These are phyloP conservation scores for Allygus modestus DNA, from an alignment of 2,888 invertebrate genomes.

Conservation along the genomic window DNA sequence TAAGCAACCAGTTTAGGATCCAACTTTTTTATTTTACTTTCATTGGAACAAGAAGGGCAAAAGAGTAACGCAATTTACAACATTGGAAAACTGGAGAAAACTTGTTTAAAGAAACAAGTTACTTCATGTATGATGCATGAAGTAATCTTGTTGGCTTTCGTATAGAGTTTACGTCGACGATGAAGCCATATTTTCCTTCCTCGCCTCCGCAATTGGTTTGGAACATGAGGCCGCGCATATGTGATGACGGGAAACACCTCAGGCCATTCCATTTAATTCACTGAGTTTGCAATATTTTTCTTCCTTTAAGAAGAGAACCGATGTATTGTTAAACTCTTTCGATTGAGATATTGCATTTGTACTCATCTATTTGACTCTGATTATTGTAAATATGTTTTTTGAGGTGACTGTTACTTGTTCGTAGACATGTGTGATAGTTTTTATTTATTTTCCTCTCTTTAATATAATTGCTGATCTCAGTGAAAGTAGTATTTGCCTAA, in stretches of 20 bases:
- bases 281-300: background rate
- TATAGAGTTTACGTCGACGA: slow-evolving; percentile 27
- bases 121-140: slow-evolving; percentile 42
- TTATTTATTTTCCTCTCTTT: too few relatives aligned
- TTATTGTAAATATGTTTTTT: too few relatives aligned
- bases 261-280: background rate
- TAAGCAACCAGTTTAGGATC: too few relatives aligned
- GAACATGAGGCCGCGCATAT: slow-evolving; percentile 9
- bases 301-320: background rate
- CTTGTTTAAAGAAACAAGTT: slow-evolving; percentile 37
- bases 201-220: slow-evolving; percentile 10
- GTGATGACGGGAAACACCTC: background rate
- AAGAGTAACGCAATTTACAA: slow-evolving; percentile 16
- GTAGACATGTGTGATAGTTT: too few relatives aligned
- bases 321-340: too few relatives aligned
- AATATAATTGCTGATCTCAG: too few relatives aligned
- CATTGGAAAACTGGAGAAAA: slow-evolving; percentile 26
- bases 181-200: slow-evolving; percentile 39
- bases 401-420: too few relatives aligned
- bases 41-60: background rate
- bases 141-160: slow-evolving; percentile 35
- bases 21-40: too few relatives aligned
- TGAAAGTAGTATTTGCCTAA: too few relatives aligned
- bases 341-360: too few relatives aligned
- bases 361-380: too few relatives aligned